Percentiles rank a stretch among this genome's conserved stretches.
phyloP scores from a whole-genome alignment of 1,140 invertebrate genomes.

The Amyelois transitella region DNA sequence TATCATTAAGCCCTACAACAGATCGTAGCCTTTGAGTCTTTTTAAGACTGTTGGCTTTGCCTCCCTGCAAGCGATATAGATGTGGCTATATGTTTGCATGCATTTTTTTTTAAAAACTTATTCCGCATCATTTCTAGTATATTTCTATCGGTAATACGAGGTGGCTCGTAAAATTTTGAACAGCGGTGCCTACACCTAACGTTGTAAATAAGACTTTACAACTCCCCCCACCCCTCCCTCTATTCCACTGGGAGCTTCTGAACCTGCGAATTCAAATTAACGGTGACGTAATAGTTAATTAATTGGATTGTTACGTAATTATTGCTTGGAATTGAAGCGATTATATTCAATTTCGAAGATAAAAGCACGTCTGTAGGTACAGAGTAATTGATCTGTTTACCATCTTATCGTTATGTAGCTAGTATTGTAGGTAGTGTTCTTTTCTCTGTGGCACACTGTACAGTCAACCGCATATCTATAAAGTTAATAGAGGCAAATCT shows the following conservation, averaged over 20 bases:
- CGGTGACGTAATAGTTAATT: constrained; percentile 8
- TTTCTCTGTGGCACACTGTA: too few species aligned
- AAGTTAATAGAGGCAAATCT: too few species aligned
- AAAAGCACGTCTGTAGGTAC: too few species aligned
- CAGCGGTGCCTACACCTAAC: constrained; percentile 15
- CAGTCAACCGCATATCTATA: too few species aligned
- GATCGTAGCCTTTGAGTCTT: too few species aligned
- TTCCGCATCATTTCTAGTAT: neutral
- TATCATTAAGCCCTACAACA: too few species aligned
- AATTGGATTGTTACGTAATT: constrained; percentile 4
- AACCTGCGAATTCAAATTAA: constrained; percentile 4
- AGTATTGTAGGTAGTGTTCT: too few species aligned
- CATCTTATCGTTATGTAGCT: too few species aligned
- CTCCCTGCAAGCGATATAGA: too few species aligned
- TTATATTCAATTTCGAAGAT: neutral
- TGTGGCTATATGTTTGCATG: too few species aligned
- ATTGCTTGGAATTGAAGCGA: neutral
- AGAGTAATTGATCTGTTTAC: too few species aligned
- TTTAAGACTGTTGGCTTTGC: too few species aligned
- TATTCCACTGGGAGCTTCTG: constrained; percentile 1
- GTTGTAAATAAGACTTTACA: constrained; percentile 32
- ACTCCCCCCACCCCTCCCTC: constrained; percentile 4
- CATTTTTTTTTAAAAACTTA: neutral
- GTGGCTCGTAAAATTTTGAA: constrained; percentile 27
- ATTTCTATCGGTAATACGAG: neutral